These are phyloP conservation scores for Fopius arisanus DNA, from an alignment of 1,140 invertebrate genomes.

Conservation along the genomic window DNA sequence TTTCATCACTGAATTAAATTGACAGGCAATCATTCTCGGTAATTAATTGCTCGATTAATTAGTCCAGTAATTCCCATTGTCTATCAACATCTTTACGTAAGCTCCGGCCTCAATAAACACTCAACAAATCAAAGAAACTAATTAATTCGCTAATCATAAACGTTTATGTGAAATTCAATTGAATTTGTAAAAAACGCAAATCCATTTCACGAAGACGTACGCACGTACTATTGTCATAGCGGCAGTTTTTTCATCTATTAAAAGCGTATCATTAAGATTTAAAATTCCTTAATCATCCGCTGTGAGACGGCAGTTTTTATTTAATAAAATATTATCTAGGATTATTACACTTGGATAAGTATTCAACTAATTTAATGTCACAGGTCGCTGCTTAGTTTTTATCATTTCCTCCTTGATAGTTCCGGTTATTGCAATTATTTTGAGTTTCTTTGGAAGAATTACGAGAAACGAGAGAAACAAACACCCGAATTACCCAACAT, in stretches of 20 bases:
- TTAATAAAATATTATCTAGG: slow-evolving; percentile 50
- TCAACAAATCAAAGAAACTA: not conserved
- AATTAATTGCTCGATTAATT: not conserved
- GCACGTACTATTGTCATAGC: slow-evolving; percentile 48
- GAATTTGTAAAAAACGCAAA: not conserved
- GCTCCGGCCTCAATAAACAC: not conserved
- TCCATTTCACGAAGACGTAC: slow-evolving; percentile 8
- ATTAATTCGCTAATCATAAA: not conserved
- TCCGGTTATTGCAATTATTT: slow-evolving; percentile 32
- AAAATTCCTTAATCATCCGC: slow-evolving; percentile 37
- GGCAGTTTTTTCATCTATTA: slow-evolving; percentile 44
- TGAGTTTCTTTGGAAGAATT: slow-evolving; percentile 34
- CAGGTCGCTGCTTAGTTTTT: slow-evolving; percentile 51
- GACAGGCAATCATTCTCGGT: not conserved
- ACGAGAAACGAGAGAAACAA: not conserved
- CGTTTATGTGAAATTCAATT: no score
- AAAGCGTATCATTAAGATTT: slow-evolving; percentile 36
- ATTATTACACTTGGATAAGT: slow-evolving; percentile 48
- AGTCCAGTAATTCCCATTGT: not conserved
- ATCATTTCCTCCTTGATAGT: slow-evolving; percentile 27
- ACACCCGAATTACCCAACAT: no score
- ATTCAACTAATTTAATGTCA: slow-evolving; percentile 58
- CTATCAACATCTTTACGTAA: not conserved
- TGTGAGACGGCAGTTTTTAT: slow-evolving; percentile 48
- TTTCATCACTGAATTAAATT: no score